Conservation (phyloP, 2,888 invertebrate species). For the Andrena marginata region DNA sequence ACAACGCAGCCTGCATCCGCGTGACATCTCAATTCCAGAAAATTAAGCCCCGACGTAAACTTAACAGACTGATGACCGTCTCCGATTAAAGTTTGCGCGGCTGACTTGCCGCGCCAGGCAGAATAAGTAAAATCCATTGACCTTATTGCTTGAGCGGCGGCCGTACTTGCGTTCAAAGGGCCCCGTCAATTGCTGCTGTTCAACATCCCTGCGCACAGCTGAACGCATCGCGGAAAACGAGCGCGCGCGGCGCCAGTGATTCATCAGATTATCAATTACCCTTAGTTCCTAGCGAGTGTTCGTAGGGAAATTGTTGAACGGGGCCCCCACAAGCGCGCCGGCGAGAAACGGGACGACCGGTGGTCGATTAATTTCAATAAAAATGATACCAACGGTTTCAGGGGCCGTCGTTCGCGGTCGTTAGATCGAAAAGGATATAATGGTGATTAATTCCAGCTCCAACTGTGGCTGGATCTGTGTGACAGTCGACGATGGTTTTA, state of each 20-base stretch:
- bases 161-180: constrained; percentile 25
- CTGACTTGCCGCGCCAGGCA: constrained; percentile 34
- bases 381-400: background rate
- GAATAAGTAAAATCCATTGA: constrained; percentile 54
- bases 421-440: constrained; percentile 28
- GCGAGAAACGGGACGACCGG: background rate
- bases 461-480: constrained; percentile 17
- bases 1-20: background rate
- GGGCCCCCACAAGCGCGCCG: too few species aligned
- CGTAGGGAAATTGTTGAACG: background rate
- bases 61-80: constrained; percentile 51
- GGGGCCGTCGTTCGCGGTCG: constrained; percentile 10
- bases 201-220: constrained; percentile 1
- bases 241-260: constrained; percentile 3
- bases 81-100: constrained; percentile 62
- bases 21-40: constrained; percentile 26
- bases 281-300: background rate
- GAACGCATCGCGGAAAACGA: background rate
- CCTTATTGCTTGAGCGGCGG: constrained; percentile 53
- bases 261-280: constrained; percentile 34
- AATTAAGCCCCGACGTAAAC: constrained; percentile 24
- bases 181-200: constrained; percentile 34
- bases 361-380: constrained; percentile 35
- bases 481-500: background rate
- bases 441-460: constrained; percentile 31